Evolutionary conservation across 2,113 vertebrate species (phyloP).

Genomic region (Sciurus niger): DNA sequence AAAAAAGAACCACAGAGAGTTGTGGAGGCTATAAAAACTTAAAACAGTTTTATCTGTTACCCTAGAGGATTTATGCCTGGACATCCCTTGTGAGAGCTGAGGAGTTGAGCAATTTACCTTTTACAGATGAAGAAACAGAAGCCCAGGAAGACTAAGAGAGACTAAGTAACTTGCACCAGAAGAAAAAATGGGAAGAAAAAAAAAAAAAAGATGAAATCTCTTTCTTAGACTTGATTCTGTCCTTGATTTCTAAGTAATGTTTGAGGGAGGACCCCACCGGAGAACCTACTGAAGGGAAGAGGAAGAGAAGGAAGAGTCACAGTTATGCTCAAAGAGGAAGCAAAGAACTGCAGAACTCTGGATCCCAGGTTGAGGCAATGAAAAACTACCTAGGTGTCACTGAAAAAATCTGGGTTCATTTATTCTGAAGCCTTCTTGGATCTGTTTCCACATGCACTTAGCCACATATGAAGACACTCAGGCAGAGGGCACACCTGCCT

Average conservation of each 20-base stretch:
- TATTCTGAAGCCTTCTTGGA: background rate
- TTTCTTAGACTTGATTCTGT: background rate
- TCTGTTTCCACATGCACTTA: no score
- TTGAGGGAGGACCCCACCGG: background rate
- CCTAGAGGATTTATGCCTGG: background rate
- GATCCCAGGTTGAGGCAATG: background rate
- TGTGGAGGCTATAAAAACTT: accelerated
- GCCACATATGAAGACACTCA: no score
- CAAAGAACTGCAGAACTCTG: background rate
- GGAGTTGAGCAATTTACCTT: background rate
- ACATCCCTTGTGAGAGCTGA: background rate
- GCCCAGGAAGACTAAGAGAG: background rate
- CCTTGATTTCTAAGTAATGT: background rate
- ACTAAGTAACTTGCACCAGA: background rate
- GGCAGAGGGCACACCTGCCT: no score
- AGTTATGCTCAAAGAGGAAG: background rate
- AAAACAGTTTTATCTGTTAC: background rate
- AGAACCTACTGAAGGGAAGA: background rate
- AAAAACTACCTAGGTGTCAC: background rate
- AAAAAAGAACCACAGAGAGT: background rate
- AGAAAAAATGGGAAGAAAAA: background rate
- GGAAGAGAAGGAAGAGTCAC: background rate
- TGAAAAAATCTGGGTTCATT: accelerated
- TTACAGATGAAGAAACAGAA: background rate
- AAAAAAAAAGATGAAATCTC: background rate